Evolutionary conservation across 1,140 invertebrate species (phyloP), one percentile per base, ranked within the genome.

Genomic region (Drosophila parabipectinata): DNA sequence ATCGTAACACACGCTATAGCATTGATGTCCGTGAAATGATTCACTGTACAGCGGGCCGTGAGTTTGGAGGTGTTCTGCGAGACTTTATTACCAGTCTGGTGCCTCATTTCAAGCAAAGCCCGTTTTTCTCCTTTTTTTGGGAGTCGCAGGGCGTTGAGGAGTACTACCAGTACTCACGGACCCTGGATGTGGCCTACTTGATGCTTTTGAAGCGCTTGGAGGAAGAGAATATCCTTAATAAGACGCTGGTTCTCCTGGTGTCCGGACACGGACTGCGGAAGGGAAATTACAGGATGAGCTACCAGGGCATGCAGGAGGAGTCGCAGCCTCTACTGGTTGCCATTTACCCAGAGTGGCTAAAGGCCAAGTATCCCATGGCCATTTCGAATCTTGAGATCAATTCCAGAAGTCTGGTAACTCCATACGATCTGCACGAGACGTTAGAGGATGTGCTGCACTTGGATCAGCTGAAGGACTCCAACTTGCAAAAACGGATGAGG

Each of bases 201-300:
- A 41, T 28, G 14, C 28, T 77, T 1, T n/a, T 85, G 2, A 18
- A 50, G 9, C 14, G 4, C 0, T 2, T 85, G 1, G 14, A 52
- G 6, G 8, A 44, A 0, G 26, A 41, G 0, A 93, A 93, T 0
- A 91, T 94, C 7, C 89, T 96, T 41, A 93, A 96, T 41, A 93
- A 95, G 39, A 95, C 95, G 0, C 91, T 96, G 71, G 79, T 98
- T 0, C 93, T 99, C 6, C 93, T 98, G 4, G 93, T 98, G 79
- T 98, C 97, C 73, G 98, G 99, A 90, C 98, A 99, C 90, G 98
- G 98, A 0, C 95, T 97, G 79, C 91, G 98, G 14, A 37, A 21
- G 1, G 98, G 96, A 92, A 96, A 96, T 1, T 93, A 93, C 44
- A 82, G 93, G 9, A 78, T 84, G 44, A 98, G 97, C 0, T 95